Evolutionary conservation across 1,140 invertebrate species (phyloP).

Genomic region (Spodoptera frugiperda): DNA sequence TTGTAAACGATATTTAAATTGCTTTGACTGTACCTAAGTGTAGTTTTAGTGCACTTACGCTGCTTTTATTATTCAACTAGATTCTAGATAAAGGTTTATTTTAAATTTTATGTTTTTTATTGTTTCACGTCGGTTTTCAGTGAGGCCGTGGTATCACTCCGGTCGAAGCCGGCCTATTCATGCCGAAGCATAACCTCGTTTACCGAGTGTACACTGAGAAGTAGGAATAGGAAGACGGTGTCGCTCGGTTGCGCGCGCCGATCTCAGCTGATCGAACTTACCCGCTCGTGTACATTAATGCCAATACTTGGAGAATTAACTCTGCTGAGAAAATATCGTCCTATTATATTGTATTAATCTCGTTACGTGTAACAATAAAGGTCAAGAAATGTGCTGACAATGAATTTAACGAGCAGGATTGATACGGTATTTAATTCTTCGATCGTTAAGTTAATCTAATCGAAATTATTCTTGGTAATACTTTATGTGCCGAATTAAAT

Average conservation of each 20-base stretch:
- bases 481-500: too few species aligned
- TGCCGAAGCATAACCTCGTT: too few species aligned
- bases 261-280: conserved; percentile 77
- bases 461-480: too few species aligned
- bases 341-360: conserved; percentile 14
- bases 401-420: background rate
- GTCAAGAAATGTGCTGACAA: conserved; percentile 10
- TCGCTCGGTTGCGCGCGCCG: conserved; percentile 70
- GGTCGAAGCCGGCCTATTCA: too few species aligned
- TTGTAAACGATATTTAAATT: conserved; percentile 19
- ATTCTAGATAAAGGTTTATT: too few species aligned
- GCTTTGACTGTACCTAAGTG: background rate
- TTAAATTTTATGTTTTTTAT: too few species aligned
- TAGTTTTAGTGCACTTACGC: background rate
- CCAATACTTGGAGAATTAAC: conserved; percentile 64
- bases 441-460: too few species aligned
- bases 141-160: too few species aligned
- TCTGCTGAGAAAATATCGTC: conserved; percentile 70
- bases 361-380: background rate
- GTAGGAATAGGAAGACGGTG: conserved; percentile 74
- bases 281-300: conserved; percentile 57
- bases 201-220: conserved; percentile 72
- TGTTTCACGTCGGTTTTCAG: too few species aligned
- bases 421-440: background rate
- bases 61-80: background rate